phyloP scores from a whole-genome alignment of 1,140 invertebrate genomes.

The Cydia strobilella region DNA sequence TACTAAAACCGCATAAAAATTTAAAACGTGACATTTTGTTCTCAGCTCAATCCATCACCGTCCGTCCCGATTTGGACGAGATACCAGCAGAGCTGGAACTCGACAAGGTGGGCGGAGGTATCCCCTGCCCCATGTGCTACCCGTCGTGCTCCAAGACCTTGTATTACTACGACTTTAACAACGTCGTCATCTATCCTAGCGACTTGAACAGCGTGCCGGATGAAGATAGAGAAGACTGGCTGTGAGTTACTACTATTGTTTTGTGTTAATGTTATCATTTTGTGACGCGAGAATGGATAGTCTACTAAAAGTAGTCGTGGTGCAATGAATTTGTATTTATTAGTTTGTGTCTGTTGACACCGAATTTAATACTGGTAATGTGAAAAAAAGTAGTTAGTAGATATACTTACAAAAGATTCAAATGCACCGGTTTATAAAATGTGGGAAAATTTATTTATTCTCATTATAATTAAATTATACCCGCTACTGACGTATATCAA shows the following conservation, averaged over 20 bases:
- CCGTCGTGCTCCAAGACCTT: constrained; percentile 70
- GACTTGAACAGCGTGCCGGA: constrained; percentile 56
- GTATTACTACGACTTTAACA: constrained; percentile 67
- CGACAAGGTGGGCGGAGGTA: constrained; percentile 60
- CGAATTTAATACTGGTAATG: too few species aligned
- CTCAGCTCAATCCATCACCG: constrained; percentile 65
- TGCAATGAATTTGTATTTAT: too few species aligned
- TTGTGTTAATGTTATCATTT: too few species aligned
- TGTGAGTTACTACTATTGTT: constrained; percentile 53
- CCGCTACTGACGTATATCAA: constrained; percentile 64
- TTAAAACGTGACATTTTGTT: too few species aligned
- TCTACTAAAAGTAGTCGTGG: too few species aligned
- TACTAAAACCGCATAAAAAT: too few species aligned
- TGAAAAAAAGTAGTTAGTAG: too few species aligned
- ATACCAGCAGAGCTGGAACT: constrained; percentile 60
- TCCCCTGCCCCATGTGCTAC: constrained; percentile 69
- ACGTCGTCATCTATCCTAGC: constrained; percentile 64
- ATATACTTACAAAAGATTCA: too few species aligned
- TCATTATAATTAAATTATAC: constrained; percentile 7
- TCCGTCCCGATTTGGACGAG: constrained; percentile 55
- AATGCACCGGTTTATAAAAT: neutral
- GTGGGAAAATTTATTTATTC: neutral
- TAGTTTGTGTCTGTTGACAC: too few species aligned
- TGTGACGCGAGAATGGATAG: too few species aligned
- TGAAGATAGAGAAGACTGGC: constrained; percentile 60